Base-by-base conservation (phyloP, 2,113 vertebrate genomes). In the Eclectus roratus region DNA sequence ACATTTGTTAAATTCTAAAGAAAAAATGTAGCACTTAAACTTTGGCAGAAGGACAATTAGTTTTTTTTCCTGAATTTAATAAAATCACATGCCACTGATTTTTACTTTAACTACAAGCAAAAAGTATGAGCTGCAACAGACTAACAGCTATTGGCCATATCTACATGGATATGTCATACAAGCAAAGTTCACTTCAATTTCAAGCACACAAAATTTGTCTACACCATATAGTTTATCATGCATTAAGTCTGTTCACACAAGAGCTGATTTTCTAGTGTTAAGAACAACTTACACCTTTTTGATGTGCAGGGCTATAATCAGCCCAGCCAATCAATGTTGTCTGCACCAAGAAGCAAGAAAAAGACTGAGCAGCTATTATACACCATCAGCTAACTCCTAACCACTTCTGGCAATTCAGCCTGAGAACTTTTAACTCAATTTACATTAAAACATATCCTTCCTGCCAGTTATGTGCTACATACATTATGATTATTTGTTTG, bases 1-100 rank as follows among this genome's bases (percentile, higher is more conserved):
- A 98, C 98, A 98, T 98, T 98, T 98, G 98, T 98, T 98, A 98
- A 96, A 97, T 97, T 98, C 97, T 97, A 97, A 98, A 98, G 98
- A 98, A 98, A 98, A 98, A 98, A 97, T 94, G 97, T 96, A 97
- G 96, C 96, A 98, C 97, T 98, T 98, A 98, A 97, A 98, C 97
- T 97, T 97, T 98, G 97, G 98, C 98, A 98, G 95, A 95, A 96
- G 85, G 95, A 98, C 97, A 98, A 97, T 97, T 96, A 96, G 90
- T 69, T 80, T 89, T 88, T 93, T 90, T 49, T 2, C 13, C 82
- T 60, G 83, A 95, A 95, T 89, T 82, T 72, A 96, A 96, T 96
- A 95, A 93, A 97, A 96, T 92, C 13, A 6, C 74, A 60, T 80
- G 66, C 52, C 80, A 95, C 93, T 96, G 89, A 94, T 97, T 97